These are phyloP conservation scores for Byasa hedistus DNA, from an alignment of 2,888 invertebrate genomes.

Conservation along the genomic window DNA sequence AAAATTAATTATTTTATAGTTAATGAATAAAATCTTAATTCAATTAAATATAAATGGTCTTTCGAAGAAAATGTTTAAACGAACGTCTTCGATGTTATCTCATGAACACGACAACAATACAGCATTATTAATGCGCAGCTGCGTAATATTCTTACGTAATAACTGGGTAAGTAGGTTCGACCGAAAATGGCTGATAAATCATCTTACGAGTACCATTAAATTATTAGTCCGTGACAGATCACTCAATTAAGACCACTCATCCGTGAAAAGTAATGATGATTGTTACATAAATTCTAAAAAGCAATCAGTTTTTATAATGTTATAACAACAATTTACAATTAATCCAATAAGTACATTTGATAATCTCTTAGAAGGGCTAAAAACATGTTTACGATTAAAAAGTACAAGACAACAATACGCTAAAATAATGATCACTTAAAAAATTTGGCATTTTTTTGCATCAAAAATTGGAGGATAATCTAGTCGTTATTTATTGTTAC, in stretches of 20 bases:
- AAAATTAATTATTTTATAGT: no score
- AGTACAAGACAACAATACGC: no score
- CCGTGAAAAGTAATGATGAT: slow-evolving; percentile 17
- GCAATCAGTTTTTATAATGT: not conserved
- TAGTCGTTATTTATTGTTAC: no score
- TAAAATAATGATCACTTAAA: no score
- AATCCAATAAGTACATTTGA: not conserved
- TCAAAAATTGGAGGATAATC: no score
- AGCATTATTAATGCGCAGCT: slow-evolving; percentile 2
- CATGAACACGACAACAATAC: not conserved
- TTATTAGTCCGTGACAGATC: slow-evolving; percentile 24
- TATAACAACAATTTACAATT: not conserved
- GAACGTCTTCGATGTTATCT: not conserved
- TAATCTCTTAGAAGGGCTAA: no score
- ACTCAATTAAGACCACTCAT: slow-evolving; percentile 15
- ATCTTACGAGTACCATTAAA: slow-evolving; percentile 19
- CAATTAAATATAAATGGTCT: no score
- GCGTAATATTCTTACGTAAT: slow-evolving; percentile 15
- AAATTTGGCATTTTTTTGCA: no score
- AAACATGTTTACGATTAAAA: no score
- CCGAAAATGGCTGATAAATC: slow-evolving; percentile 15
- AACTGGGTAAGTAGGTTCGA: slow-evolving; percentile 26
- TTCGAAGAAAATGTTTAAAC: no score
- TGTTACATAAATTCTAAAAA: slow-evolving; percentile 16
- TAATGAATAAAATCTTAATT: no score